Conservation (phyloP, 2,888 invertebrate species). For the Melikaiella ostensackeni region DNA sequence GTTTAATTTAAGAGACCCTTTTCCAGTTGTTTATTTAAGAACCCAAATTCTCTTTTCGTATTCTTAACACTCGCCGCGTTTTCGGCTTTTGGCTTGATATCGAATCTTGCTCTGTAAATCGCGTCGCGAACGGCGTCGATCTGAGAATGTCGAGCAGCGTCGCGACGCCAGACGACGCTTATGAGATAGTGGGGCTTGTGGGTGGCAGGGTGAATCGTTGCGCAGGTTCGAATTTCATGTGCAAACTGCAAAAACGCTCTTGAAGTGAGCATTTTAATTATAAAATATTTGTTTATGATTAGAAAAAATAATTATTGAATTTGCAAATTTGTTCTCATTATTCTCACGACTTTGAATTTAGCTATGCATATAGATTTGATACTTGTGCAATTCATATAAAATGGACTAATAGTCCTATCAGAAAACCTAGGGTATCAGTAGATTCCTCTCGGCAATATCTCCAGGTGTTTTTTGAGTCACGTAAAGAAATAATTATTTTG, state of each 20-base stretch:
- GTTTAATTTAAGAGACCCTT: neutral
- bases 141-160: conserved; percentile 42
- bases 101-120: conserved; percentile 24
- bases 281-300: too few relatives aligned
- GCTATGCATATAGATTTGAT: too few relatives aligned
- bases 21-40: neutral
- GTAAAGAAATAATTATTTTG: too few relatives aligned
- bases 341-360: too few relatives aligned
- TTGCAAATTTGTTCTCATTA: too few relatives aligned
- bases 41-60: neutral
- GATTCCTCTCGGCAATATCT: too few relatives aligned
- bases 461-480: too few relatives aligned
- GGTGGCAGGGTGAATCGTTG: neutral
- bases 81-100: neutral
- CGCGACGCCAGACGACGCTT: conserved; percentile 36
- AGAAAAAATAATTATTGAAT: too few relatives aligned
- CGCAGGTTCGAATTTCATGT: conserved; percentile 26
- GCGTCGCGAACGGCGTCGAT: conserved; percentile 44
- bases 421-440: too few relatives aligned
- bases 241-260: neutral
- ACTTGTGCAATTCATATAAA: too few relatives aligned
- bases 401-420: too few relatives aligned
- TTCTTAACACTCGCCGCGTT: neutral
- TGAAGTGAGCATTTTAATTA: too few relatives aligned
- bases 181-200: conserved; percentile 28